A percentile compares a stretch with the other conserved stretches of the same genome.
Evolutionary conservation across 1,140 invertebrate genomes (phyloP).

Genomic region (Lucilia cuprina): DNA sequence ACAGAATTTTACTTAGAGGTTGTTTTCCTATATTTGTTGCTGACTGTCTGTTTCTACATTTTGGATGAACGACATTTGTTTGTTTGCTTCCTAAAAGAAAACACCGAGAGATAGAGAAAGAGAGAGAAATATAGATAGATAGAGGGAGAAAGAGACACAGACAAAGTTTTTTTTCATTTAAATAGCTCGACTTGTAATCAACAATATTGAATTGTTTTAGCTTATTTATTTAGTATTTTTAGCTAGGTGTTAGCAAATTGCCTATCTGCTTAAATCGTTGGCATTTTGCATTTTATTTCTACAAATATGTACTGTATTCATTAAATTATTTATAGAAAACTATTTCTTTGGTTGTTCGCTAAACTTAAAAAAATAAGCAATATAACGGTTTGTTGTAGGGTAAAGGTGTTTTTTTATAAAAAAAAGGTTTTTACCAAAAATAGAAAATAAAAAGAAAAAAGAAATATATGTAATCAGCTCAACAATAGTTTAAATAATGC

Average conservation of each 20-base stretch:
- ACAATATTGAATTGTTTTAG: not conserved
- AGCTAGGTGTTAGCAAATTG: not conserved
- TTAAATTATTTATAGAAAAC: not conserved
- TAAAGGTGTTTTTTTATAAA: not conserved
- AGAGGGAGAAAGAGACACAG: not conserved
- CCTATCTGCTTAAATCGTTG: not conserved
- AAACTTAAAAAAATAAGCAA: not conserved
- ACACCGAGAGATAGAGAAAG: not conserved
- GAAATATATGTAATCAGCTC: not conserved
- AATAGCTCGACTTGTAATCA: not conserved
- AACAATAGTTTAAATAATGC: not conserved
- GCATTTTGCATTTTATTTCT: not conserved
- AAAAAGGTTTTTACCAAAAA: not conserved
- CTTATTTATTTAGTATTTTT: not conserved
- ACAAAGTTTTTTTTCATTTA: not conserved
- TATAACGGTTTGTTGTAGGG: not conserved
- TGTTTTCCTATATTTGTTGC: constrained; percentile 60
- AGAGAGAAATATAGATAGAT: not conserved
- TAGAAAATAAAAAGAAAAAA: not conserved
- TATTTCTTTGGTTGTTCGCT: not conserved
- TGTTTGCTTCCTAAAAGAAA: constrained; percentile 52
- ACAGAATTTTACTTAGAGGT: constrained; percentile 56
- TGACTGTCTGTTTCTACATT: constrained; percentile 59
- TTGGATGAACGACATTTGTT: constrained; percentile 61
- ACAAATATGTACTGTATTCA: not conserved